Evolutionary conservation across 2,888 invertebrate genomes (phyloP).

Genomic region (Belgica antarctica): DNA sequence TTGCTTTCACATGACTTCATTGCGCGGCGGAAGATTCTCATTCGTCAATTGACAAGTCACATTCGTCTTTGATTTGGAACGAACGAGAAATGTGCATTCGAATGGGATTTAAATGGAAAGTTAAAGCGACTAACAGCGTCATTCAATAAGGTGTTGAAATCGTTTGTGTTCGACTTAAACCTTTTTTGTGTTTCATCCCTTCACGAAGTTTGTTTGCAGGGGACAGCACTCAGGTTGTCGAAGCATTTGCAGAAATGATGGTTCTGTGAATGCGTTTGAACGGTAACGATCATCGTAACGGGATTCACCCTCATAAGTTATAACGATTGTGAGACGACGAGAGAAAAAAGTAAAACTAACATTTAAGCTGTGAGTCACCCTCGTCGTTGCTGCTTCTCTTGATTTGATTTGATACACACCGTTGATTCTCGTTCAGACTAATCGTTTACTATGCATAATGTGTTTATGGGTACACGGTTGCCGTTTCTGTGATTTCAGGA

Average conservation of each 20-base stretch:
- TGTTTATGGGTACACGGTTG: constrained; percentile 14
- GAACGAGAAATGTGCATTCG: background rate
- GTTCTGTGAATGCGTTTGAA: background rate
- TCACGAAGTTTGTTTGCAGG: background rate
- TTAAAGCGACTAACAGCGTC: background rate
- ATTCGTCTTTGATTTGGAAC: background rate
- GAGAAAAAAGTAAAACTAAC: constrained; percentile 39
- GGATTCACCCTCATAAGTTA: constrained; percentile 43
- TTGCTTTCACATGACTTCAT: constrained; percentile 27
- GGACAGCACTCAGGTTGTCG: constrained; percentile 14
- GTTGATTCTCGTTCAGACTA: constrained; percentile 41
- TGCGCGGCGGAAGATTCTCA: background rate
- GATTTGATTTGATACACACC: constrained; percentile 44
- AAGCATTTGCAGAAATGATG: constrained; percentile 23
- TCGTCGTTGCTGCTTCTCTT: constrained; percentile 24
- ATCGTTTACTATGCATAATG: constrained; percentile 43
- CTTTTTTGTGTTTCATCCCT: background rate
- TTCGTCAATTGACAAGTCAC: constrained; percentile 19
- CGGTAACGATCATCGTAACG: background rate
- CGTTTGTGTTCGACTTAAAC: constrained; percentile 11
- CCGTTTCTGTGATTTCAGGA: constrained; percentile 22
- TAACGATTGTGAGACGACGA: constrained; percentile 11
- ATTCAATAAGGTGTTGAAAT: background rate
- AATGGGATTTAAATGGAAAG: constrained; percentile 8
- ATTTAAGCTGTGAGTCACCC: constrained; percentile 38